Evolutionary conservation across 2,888 invertebrate genomes (phyloP).

Genomic region (Agrotis puta): DNA sequence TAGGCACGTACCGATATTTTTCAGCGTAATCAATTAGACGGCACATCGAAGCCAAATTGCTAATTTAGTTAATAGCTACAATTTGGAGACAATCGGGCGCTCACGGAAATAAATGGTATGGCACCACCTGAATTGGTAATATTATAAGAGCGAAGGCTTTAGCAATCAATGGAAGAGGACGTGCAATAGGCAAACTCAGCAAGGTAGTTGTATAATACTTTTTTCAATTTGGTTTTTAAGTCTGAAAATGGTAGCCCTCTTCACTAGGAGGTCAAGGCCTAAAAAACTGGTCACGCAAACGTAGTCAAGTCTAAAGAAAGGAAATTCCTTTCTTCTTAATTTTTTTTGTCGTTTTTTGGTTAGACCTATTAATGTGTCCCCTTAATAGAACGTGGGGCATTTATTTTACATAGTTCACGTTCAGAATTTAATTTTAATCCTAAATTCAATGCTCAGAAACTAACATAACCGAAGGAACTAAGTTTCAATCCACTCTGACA

Average conservation of each 20-base stretch:
- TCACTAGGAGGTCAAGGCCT: too few relatives aligned
- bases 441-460: slow-evolving; percentile 11
- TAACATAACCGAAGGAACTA: slow-evolving; percentile 26
- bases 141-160: slow-evolving; percentile 52
- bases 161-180: slow-evolving; percentile 39
- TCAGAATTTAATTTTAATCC: not conserved
- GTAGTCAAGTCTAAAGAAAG: too few relatives aligned
- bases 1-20: slow-evolving; percentile 50
- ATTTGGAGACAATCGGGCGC: slow-evolving; percentile 63
- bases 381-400: too few relatives aligned
- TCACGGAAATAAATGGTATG: slow-evolving; percentile 58
- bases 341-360: too few relatives aligned
- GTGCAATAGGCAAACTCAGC: not conserved
- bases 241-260: too few relatives aligned
- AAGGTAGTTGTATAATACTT: too few relatives aligned
- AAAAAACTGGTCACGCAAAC: too few relatives aligned
- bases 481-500: slow-evolving; percentile 58
- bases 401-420: too few relatives aligned
- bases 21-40: slow-evolving; percentile 54
- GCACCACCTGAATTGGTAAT: slow-evolving; percentile 62
- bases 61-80: slow-evolving; percentile 71
- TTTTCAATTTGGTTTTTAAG: too few relatives aligned
- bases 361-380: too few relatives aligned
- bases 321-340: too few relatives aligned
- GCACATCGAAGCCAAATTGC: slow-evolving; percentile 64